phyloP scores from a whole-genome alignment of 2,797 vertebrate species.

The Darevskia mixta region DNA sequence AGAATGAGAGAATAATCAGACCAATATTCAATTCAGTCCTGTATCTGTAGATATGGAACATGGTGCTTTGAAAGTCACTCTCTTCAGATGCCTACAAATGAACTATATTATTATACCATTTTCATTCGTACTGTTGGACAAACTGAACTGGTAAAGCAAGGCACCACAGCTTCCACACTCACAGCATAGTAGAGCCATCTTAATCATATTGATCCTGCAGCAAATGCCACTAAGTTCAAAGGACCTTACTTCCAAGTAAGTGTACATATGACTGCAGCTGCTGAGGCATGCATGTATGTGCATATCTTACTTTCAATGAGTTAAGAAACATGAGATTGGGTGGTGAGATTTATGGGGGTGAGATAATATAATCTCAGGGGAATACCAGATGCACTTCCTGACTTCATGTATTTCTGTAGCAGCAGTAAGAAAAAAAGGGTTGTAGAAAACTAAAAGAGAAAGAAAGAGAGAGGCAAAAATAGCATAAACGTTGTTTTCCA shows the following conservation, averaged over 20 bases:
- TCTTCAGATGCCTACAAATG: not conserved
- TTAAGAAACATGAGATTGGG: not conserved
- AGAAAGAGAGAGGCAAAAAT: not conserved
- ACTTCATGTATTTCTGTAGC: not conserved
- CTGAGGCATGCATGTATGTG: not conserved
- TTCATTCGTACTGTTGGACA: not conserved
- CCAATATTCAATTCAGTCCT: not conserved
- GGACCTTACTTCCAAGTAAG: not conserved
- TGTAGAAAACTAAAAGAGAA: not conserved
- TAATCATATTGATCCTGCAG: not conserved
- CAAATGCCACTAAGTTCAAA: not conserved
- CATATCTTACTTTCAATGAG: not conserved
- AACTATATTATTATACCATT: not conserved
- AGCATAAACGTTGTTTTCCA: not conserved
- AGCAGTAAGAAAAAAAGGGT: not conserved
- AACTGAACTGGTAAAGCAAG: not conserved
- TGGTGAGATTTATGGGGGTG: not conserved
- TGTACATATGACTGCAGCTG: not conserved
- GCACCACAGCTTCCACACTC: not conserved
- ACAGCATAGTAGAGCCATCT: not conserved
- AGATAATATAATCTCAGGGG: not conserved
- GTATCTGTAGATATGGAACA: not conserved
- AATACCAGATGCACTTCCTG: not conserved
- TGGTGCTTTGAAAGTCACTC: not conserved
- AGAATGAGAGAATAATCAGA: not conserved